These are phyloP conservation scores for Melitaea athalia DNA, from an alignment of 2,888 invertebrate genomes.

Conservation along the genomic window DNA sequence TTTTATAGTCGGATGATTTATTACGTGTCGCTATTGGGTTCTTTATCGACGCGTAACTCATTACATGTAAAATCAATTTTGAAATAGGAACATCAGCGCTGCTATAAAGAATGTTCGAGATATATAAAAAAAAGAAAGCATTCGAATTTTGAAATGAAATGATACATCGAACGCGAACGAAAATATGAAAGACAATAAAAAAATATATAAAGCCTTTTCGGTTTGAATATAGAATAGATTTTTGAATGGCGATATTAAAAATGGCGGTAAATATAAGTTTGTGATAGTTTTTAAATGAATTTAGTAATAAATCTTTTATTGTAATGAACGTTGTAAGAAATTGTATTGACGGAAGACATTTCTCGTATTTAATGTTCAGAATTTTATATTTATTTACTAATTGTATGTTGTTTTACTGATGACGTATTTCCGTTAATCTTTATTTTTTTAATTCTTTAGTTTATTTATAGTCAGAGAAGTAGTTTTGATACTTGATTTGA, in stretches of 20 bases:
- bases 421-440: too few relatives aligned
- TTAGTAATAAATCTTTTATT: constrained; percentile 31
- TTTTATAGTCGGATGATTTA: constrained; percentile 41
- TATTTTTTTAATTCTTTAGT: too few relatives aligned
- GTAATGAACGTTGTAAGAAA: constrained; percentile 17
- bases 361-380: not conserved
- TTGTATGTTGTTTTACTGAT: too few relatives aligned
- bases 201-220: not conserved
- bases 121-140: constrained; percentile 22
- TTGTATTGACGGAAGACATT: constrained; percentile 14
- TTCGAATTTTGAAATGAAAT: constrained; percentile 28
- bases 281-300: constrained; percentile 28
- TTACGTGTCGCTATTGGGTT: constrained; percentile 35
- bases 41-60: constrained; percentile 38
- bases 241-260: not conserved
- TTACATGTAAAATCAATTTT: constrained; percentile 43
- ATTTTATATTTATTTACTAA: too few relatives aligned
- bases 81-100: constrained; percentile 35
- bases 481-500: too few relatives aligned
- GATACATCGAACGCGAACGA: constrained; percentile 23
- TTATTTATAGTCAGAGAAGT: too few relatives aligned
- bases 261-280: constrained; percentile 6
- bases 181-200: not conserved
- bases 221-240: not conserved
- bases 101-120: constrained; percentile 34